Base-by-base conservation (phyloP, 2,888 invertebrate species). In the Mamestra brassicae region DNA sequence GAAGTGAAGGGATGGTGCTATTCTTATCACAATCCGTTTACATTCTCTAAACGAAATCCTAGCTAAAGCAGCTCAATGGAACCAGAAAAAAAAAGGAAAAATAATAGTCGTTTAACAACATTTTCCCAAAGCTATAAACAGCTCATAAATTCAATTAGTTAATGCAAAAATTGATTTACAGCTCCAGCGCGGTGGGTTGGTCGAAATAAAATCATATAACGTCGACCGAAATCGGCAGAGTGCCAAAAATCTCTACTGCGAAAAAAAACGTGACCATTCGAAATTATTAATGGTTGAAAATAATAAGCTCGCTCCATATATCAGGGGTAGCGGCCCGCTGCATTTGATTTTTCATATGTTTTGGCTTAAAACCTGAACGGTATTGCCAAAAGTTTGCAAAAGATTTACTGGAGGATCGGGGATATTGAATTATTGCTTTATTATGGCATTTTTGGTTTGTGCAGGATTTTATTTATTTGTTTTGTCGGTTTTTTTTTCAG, bases 111-210 rank as follows among this genome's bases (percentile, higher is more conserved):
- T 90, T 95, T 93, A 93, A 93, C 93, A 94, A 92, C 94, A 92
- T 95, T 95, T 93, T 94, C 91, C 92, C 90, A 88, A 90, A 90
- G 93, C 94, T 94, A 95, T 96, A 95, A 96, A 95, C 95, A 94
- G 94, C 89, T 91, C 93, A 93, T 95, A 95, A 94, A 96, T 95
- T 94, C 94, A 95, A 95, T 96, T 95, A 95, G 93, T 94, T 94
- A 94, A 95, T 95, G 94, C 94, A 94, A 93, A 94, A 95, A 93
- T 93, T 95, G 95, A 96, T 96, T 95, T 95, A 96, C 88, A 81
- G 83, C 87, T 78, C 84, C 85, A 84, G 87, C 89, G 92, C 87
- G 90, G 90, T 87, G 88, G 89, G 89, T 85, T 82, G 89, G 92
- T 90, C 87, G 90, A 91, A 94, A 95, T 94, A 93, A 94, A 94